Base-by-base conservation (phyloP, 2,888 invertebrate genomes). In the Formica aserva region DNA sequence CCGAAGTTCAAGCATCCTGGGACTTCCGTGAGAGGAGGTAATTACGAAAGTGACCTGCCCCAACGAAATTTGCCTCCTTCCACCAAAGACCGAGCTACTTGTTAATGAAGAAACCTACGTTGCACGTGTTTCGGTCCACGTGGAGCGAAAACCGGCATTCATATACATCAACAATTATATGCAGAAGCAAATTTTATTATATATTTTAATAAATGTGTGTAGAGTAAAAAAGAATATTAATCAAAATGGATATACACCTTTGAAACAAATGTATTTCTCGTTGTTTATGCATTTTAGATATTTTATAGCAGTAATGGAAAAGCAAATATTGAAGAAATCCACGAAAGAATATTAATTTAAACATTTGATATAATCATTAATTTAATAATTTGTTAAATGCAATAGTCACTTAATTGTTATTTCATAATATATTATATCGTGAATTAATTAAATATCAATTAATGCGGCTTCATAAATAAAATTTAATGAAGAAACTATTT, bases 21-120 rank as follows among this genome's bases (percentile, higher is more conserved):
- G 89, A 93, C 90, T 93, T 93, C 87, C 93, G 93, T 93, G 92
- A 92, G 91, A 91, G 88, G 85, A 91, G 88, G 92, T 93, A 93
- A 93, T 93, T 92, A 93, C 91, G 88, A 86, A 87, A 92, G 87
- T 91, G 93, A 93, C 93, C 93, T 93, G 88, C 92, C 93, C 82
- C 92, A 92, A 93, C 88, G 78, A 89, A 86, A 88, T 92, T 90
- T 88, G 52, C 63, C 75, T 82, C 60, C 76, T 84, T 76, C 80
- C 72, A 75, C 41, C n/a, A 62, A 48, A 48, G 72, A 83, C 63
- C 76, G 74, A 67, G 82, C n/a, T 78, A 85, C 85, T 88, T 83
- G 88, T 87, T 90, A 90, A 87, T 85, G 89, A 90, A 85, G 87
- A 86, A 90, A 88, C 81, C 77, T 80, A 75, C 83, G 82, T 76